phyloP scores from a whole-genome alignment of 2,888 invertebrate species.

The Drosophila kambysellisi region DNA sequence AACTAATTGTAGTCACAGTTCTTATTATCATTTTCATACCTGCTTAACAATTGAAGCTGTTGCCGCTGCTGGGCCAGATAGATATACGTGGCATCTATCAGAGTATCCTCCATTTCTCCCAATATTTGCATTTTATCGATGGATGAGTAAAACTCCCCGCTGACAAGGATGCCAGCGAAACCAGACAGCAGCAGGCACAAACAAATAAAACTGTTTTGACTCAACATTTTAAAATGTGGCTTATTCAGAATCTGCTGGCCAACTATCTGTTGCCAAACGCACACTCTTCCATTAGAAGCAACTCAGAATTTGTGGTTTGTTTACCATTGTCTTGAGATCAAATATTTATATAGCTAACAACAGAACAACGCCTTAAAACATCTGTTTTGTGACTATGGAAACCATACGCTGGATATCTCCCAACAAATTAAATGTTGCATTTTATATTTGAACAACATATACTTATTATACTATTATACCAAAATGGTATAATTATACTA shows the following conservation, averaged over 20 bases:
- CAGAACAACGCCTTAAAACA: too few species aligned
- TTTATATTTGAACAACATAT: too few species aligned
- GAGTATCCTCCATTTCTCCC: conserved; percentile 50
- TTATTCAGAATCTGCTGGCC: conserved; percentile 8
- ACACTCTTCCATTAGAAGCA: not conserved
- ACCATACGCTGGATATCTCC: too few species aligned
- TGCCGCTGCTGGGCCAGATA: conserved; percentile 49
- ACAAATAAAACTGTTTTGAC: conserved; percentile 3
- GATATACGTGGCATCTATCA: conserved; percentile 53
- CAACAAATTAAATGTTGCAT: too few species aligned
- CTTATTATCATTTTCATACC: conserved; percentile 35
- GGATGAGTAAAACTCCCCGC: conserved; percentile 74
- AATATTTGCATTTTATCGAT: conserved; percentile 63
- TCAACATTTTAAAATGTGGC: conserved; percentile 38
- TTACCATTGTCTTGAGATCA: too few species aligned
- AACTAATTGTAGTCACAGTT: conserved; percentile 4
- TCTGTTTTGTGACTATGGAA: too few species aligned
- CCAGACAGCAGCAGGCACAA: conserved; percentile 10
- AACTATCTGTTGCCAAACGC: conserved; percentile 31
- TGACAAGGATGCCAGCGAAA: not conserved
- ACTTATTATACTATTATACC: too few species aligned
- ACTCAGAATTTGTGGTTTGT: not conserved
- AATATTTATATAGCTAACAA: too few species aligned
- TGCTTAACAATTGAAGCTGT: conserved; percentile 52
- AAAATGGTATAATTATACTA: too few species aligned